Conservation (phyloP, 92 coral and sea anemone genomes). For the Siderastrea siderea region DNA sequence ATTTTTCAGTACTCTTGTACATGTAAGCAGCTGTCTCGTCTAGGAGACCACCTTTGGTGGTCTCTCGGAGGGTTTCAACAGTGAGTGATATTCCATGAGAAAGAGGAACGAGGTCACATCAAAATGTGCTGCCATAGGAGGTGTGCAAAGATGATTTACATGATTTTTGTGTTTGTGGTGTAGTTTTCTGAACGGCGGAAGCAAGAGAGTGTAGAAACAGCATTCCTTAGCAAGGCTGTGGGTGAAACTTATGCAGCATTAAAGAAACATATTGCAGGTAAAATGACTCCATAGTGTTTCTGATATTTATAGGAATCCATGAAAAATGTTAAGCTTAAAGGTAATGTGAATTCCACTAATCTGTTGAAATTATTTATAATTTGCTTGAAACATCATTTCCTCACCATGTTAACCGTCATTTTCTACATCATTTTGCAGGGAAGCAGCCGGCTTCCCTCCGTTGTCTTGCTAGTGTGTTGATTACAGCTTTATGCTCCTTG, state of each 20-base stretch:
- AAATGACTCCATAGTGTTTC: not conserved
- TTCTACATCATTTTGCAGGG: constrained; percentile 46
- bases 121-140: too few relatives aligned
- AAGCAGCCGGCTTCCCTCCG: constrained; percentile 70
- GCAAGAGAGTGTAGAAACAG: constrained; percentile 97
- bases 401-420: not conserved
- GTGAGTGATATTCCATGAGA: too few relatives aligned
- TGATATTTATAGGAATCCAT: not conserved
- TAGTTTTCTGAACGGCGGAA: constrained; percentile 97
- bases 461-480: constrained; percentile 87
- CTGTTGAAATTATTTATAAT: not conserved
- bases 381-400: not conserved
- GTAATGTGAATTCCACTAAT: not conserved
- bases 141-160: too few relatives aligned
- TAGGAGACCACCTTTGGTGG: too few relatives aligned
- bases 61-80: too few relatives aligned
- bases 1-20: too few relatives aligned
- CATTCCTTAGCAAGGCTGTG: constrained; percentile 93
- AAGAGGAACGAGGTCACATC: too few relatives aligned
- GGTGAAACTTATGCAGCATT: constrained; percentile 83
- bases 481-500: constrained; percentile 87
- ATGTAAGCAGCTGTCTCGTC: too few relatives aligned
- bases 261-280: constrained; percentile 89
- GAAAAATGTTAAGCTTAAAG: not conserved
- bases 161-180: constrained; percentile 8